A percentile compares a stretch with the other conserved stretches of the same genome.
These are phyloP conservation scores for Hydrolagus affinis DNA, from an alignment of 2,113 vertebrate genomes.

Conservation along the genomic window DNA sequence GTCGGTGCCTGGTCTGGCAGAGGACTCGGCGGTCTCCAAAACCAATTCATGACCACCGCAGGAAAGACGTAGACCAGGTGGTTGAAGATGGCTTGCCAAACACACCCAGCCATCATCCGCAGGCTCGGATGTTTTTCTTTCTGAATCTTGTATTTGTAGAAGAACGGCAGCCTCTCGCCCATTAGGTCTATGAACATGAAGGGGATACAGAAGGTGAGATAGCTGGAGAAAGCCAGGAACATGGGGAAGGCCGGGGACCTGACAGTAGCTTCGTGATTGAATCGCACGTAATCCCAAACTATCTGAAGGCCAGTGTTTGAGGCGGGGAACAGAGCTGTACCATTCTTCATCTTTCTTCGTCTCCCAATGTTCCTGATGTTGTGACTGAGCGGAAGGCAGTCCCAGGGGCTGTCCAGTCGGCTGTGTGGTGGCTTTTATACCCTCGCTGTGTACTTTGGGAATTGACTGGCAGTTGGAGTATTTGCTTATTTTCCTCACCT, in stretches of 20 bases:
- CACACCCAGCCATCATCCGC: constrained; percentile 47
- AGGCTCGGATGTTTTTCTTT: constrained; percentile 43
- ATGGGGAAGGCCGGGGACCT: constrained; percentile 49
- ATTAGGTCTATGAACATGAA: constrained; percentile 50
- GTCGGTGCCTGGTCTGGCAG: constrained; percentile 47
- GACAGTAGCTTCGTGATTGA: constrained; percentile 44
- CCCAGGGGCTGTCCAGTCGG: background rate
- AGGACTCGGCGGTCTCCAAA: constrained; percentile 40
- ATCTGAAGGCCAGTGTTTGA: constrained; percentile 47
- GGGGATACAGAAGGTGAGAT: constrained; percentile 48
- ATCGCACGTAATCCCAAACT: constrained; percentile 49
- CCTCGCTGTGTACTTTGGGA: background rate
- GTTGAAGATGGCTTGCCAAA: constrained; percentile 45
- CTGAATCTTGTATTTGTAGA: constrained; percentile 55
- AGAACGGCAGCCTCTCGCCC: constrained; percentile 42
- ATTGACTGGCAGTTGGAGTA: too few species aligned
- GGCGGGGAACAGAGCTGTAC: background rate
- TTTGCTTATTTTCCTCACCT: background rate
- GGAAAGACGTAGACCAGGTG: constrained; percentile 54
- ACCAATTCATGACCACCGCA: constrained; percentile 39
- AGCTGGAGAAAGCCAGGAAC: constrained; percentile 49
- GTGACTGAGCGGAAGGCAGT: background rate
- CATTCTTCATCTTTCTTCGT: background rate
- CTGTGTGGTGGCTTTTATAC: background rate
- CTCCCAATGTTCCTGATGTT: background rate